Conservation (phyloP, 2,113 vertebrate genomes). For the Bufo bufo region DNA sequence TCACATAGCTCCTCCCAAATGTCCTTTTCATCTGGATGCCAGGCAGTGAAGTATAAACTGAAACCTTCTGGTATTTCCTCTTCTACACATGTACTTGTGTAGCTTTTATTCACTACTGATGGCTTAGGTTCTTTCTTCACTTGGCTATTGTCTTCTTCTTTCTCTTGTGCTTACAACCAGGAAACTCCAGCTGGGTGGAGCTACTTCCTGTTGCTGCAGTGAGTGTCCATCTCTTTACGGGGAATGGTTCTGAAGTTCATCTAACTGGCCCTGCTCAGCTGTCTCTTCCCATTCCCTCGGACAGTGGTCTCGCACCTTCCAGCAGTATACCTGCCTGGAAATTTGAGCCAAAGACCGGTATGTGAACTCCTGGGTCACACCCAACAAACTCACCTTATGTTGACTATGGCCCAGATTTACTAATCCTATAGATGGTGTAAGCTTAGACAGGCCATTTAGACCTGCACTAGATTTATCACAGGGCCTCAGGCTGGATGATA, state of each 20-base stretch:
- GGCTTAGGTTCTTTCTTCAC: neutral
- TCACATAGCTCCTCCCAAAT: no score
- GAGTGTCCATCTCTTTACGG: conserved; percentile 83
- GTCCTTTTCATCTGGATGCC: no score
- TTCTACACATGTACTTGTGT: no score
- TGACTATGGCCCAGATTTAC: no score
- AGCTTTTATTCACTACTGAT: neutral
- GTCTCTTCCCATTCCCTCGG: conserved; percentile 82
- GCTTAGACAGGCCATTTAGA: no score
- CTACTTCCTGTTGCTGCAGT: conserved; percentile 81
- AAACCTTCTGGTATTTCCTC: no score
- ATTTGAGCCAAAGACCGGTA: conserved; percentile 85
- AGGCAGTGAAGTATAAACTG: no score
- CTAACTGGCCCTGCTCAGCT: conserved; percentile 82
- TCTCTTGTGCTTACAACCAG: conserved; percentile 61
- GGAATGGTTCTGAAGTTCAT: conserved; percentile 77
- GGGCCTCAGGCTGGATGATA: no score
- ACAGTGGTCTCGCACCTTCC: conserved; percentile 75
- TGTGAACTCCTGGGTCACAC: conserved; percentile 43
- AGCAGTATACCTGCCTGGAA: conserved; percentile 87
- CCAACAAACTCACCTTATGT: no score
- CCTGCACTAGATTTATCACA: no score
- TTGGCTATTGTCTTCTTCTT: neutral
- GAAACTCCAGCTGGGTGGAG: conserved; percentile 82
- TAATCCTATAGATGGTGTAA: no score